Base-by-base conservation (phyloP, 2,797 vertebrate genomes). In the Spea hammondii region DNA sequence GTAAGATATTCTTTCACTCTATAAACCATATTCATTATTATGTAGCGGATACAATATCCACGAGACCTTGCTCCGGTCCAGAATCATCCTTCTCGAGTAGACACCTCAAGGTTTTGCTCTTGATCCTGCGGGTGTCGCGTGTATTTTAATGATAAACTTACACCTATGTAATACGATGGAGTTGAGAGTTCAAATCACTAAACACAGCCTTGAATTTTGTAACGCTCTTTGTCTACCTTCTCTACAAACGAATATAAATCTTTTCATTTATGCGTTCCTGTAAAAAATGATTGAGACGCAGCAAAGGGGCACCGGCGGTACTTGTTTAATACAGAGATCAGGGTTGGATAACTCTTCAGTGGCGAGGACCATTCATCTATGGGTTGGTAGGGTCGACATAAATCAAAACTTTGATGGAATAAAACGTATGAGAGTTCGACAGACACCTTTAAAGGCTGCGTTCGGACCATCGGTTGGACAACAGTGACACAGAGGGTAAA, bases 81-180 rank as follows among this genome's bases (percentile, higher is more conserved):
- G 45, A 68, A 54, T 64, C 70, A 72, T 77, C 54, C 69, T 60
- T 76, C 74, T 76, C 48, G 10, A 10, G 79, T 60, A 80, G 79
- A 80, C 74, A 62, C 60, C 79, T 81, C 74, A 81, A 77, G 74
- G 79, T 68, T 54, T 54, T 55, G 48, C 10, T 17, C 48, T 50
- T 49, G 51, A 54, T 62, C 69, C 72, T 68, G 60, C 79, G 76
- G 60, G 46, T 59, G 49, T 67, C 44, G 76, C 62, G 60, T 80
- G 60, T 80, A 62, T 59, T 64, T 54, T 70, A 64, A 75, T 80
- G 59, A 70, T 75, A 57, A 75, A 72, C 32, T n/a, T 72, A 76
- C 54, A 76, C 74, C 69, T 72, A 53, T 67, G 46, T 50, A 81
- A 72, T 67, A 72, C 17, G n/a, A 71, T 9, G 47, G 13, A 7